These are phyloP conservation scores for Bradynema listronoti DNA, from an alignment of 1,140 invertebrate genomes.

Conservation along the genomic window DNA sequence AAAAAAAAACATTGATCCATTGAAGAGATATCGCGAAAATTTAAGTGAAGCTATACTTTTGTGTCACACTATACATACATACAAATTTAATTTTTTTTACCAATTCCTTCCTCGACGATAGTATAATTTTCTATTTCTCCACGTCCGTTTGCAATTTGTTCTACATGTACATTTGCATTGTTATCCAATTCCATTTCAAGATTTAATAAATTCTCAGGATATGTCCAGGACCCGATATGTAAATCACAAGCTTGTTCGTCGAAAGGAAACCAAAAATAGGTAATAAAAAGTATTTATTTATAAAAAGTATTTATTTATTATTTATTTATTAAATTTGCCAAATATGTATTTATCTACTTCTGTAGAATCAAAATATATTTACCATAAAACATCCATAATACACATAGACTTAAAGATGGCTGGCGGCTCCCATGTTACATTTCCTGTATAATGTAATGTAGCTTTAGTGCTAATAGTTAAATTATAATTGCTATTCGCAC, in stretches of 20 bases:
- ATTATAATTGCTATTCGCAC: slow-evolving; percentile 63
- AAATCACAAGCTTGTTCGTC: slow-evolving; percentile 68
- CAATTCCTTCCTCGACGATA: slow-evolving; percentile 55
- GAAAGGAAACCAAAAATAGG: slow-evolving; percentile 63
- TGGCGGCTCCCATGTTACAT: slow-evolving; percentile 90
- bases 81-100: slow-evolving; percentile 28
- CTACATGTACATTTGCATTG: slow-evolving; percentile 19
- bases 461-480: slow-evolving; percentile 63
- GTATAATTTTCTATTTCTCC: slow-evolving; percentile 51
- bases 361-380: too few species aligned
- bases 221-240: slow-evolving; percentile 93
- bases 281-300: too few species aligned
- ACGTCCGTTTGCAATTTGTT: slow-evolving; percentile 44
- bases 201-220: slow-evolving; percentile 65
- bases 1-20: too few species aligned
- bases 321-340: too few species aligned
- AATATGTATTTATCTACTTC: not conserved
- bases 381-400: slow-evolving; percentile 78
- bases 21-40: too few species aligned
- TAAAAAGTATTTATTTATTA: too few species aligned
- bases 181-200: slow-evolving; percentile 48
- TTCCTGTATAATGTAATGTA: slow-evolving; percentile 70
- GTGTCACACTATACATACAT: too few species aligned
- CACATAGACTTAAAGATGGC: slow-evolving; percentile 98
- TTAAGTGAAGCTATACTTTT: too few species aligned